Percentiles rank a stretch among this genome's conserved stretches.
Evolutionary conservation across 2,888 invertebrate genomes (phyloP).

Genomic region (Eulithis prunata): DNA sequence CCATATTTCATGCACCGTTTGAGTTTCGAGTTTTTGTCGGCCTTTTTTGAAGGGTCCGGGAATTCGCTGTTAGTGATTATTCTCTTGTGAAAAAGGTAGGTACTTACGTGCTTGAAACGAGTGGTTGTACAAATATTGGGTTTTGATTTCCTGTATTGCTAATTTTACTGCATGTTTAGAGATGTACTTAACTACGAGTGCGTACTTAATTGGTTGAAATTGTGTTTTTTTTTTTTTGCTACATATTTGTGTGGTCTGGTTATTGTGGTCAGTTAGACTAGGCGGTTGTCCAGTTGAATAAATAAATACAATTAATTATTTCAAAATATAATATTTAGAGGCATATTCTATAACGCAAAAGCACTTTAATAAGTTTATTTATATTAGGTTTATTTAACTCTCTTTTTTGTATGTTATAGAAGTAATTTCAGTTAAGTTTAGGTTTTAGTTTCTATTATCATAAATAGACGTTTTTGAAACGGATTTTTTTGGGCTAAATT

Average conservation of each 20-base stretch:
- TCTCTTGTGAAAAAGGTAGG: conserved; percentile 50
- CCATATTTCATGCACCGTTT: conserved; percentile 79
- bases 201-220: conserved; percentile 17
- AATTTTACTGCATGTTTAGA: conserved; percentile 35
- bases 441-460: too few species aligned
- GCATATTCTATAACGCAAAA: too few species aligned
- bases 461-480: too few species aligned
- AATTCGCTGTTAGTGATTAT: conserved; percentile 61
- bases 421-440: too few species aligned
- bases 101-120: conserved; percentile 44
- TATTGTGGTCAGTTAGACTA: conserved; percentile 19
- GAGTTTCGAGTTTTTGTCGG: conserved; percentile 59
- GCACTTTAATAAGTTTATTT: too few species aligned
- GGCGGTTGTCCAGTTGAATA: conserved; percentile 22
- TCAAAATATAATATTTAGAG: neutral
- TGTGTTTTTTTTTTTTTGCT: conserved; percentile 23
- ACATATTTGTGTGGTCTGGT: conserved; percentile 10
- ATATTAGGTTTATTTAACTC: too few species aligned
- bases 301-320: conserved; percentile 15
- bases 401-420: too few species aligned
- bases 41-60: conserved; percentile 58
- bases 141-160: conserved; percentile 65
- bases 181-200: conserved; percentile 9
- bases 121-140: conserved; percentile 64
- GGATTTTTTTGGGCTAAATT: too few species aligned